Evolutionary conservation across 2,113 vertebrate species (phyloP).

Genomic region (Hipposideros armiger): DNA sequence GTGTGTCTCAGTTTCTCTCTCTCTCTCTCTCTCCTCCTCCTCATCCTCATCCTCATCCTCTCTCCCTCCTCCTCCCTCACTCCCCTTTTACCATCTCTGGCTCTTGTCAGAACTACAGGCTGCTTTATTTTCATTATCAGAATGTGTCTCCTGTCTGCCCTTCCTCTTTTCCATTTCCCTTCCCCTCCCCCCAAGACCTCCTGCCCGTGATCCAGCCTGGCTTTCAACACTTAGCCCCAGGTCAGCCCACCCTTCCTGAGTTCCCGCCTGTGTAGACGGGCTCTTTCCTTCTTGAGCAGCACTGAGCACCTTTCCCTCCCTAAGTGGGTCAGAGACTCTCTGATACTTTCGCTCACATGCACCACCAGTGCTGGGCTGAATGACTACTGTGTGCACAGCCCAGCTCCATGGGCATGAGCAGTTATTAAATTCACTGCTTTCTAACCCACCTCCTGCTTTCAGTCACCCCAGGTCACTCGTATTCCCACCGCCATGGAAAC

Average conservation of each 20-base stretch:
- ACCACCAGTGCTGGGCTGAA: too few relatives aligned
- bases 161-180: neutral
- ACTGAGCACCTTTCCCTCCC: neutral
- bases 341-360: neutral
- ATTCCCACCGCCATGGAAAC: fast-evolving
- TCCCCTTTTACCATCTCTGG: too few relatives aligned
- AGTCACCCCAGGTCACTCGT: neutral
- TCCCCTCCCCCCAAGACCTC: too few relatives aligned
- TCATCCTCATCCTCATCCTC: too few relatives aligned
- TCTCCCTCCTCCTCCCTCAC: too few relatives aligned
- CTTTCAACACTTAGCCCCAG: neutral
- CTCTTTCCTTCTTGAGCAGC: too few relatives aligned
- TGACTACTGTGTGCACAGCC: neutral
- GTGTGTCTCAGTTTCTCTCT: too few relatives aligned
- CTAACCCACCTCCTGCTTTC: too few relatives aligned
- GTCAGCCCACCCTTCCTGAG: neutral
- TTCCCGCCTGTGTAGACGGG: neutral
- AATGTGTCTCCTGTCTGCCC: too few relatives aligned
- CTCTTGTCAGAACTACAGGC: too few relatives aligned
- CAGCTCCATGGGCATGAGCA: neutral
- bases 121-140: neutral
- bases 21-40: too few relatives aligned
- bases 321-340: neutral
- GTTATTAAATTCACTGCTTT: neutral
- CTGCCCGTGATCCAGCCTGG: neutral